A percentile compares a stretch with the other conserved stretches of the same genome.
phyloP scores from a whole-genome alignment of 2,888 invertebrate species.

The Netelia melanura region DNA sequence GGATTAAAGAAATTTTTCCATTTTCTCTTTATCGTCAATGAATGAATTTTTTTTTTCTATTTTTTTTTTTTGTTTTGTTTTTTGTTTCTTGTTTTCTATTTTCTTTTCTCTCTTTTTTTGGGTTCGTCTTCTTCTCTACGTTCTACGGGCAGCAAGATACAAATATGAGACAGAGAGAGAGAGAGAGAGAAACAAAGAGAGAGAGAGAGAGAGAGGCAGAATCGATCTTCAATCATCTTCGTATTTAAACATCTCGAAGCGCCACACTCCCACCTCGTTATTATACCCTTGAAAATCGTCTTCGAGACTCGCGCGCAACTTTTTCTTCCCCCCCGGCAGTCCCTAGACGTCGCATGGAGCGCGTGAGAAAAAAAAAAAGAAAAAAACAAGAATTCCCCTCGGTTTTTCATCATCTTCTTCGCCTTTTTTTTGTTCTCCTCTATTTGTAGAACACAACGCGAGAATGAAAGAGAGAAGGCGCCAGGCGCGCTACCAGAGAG shows the following conservation, averaged over 20 bases:
- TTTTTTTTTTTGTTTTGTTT: not conserved
- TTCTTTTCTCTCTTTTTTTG: conserved; percentile 36
- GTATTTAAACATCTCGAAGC: too few relatives aligned
- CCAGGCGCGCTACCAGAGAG: not conserved
- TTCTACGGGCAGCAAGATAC: too few relatives aligned
- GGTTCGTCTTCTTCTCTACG: not conserved
- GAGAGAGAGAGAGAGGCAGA: too few relatives aligned
- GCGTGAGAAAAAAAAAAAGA: not conserved
- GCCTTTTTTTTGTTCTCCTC: not conserved
- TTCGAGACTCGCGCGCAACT: not conserved
- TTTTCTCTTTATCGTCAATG: not conserved
- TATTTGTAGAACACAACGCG: not conserved
- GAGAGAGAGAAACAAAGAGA: too few relatives aligned
- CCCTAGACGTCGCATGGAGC: not conserved
- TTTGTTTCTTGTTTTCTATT: conserved; percentile 50
- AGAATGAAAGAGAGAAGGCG: not conserved
- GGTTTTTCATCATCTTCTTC: conserved; percentile 13
- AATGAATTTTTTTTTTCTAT: not conserved
- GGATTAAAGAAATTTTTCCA: not conserved
- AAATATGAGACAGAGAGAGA: too few relatives aligned
- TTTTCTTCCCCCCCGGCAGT: not conserved
- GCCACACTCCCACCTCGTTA: too few relatives aligned
- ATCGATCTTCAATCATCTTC: too few relatives aligned
- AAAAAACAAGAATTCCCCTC: too few relatives aligned
- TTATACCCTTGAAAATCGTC: not conserved